Evolutionary conservation across 1,140 invertebrate genomes (phyloP).

Genomic region (Dufourea novaeangliae): DNA sequence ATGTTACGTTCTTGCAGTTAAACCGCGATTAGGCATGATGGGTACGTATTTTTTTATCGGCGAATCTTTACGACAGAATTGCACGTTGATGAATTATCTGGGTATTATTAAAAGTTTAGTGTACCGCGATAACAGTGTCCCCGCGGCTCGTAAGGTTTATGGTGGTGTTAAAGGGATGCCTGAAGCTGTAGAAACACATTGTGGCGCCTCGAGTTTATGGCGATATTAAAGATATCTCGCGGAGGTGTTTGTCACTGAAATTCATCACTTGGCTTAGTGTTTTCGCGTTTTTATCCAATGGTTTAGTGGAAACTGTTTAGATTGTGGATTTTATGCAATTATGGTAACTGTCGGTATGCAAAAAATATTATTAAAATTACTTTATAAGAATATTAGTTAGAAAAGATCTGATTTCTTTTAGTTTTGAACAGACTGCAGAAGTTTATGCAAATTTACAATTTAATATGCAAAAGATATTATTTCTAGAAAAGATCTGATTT

Average conservation of each 20-base stretch:
- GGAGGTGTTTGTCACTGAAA: constrained; percentile 13
- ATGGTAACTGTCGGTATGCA: too few relatives aligned
- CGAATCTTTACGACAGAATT: not conserved
- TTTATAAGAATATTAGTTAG: too few relatives aligned
- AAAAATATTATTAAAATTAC: too few relatives aligned
- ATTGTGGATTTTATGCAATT: too few relatives aligned
- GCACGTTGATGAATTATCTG: not conserved
- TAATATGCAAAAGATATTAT: too few relatives aligned
- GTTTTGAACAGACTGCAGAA: too few relatives aligned
- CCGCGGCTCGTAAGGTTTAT: constrained; percentile 7
- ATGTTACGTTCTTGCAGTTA: constrained; percentile 40
- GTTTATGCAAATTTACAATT: too few relatives aligned
- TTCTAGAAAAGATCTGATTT: too few relatives aligned
- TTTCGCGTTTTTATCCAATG: not conserved
- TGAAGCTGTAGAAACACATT: constrained; percentile 27
- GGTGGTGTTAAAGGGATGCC: constrained; percentile 4
- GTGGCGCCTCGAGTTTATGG: constrained; percentile 1
- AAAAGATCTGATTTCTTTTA: too few relatives aligned
- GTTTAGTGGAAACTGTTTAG: too few relatives aligned
- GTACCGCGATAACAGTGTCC: constrained; percentile 14
- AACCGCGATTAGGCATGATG: constrained; percentile 15
- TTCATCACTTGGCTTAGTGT: not conserved
- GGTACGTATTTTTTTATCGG: constrained; percentile 30
- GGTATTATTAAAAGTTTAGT: constrained; percentile 18
- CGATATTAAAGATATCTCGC: constrained; percentile 12